A percentile compares a stretch with the other conserved stretches of the same genome.
Conservation (phyloP, 2,113 vertebrate species). For the Toxotes jaculatrix region DNA sequence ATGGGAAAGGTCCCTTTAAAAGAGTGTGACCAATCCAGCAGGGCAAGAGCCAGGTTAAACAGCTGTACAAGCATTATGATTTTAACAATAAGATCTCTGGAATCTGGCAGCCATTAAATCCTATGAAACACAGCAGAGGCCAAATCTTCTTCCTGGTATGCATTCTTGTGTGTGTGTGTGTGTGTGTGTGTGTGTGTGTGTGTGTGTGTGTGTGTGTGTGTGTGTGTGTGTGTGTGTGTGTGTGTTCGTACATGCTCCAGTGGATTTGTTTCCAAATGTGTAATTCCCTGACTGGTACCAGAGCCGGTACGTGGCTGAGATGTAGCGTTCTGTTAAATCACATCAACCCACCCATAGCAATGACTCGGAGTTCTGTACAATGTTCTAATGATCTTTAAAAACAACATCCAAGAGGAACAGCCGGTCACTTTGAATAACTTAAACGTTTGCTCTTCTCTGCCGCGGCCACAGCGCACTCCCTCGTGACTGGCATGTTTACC, state of each 20-base stretch:
- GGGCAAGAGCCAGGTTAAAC: slow-evolving; percentile 58
- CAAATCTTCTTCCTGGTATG: slow-evolving; percentile 32
- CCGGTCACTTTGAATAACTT: slow-evolving; percentile 60
- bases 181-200: slow-evolving; percentile 6
- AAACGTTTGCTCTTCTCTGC: slow-evolving; percentile 24
- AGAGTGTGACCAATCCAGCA: slow-evolving; percentile 68
- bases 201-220: slow-evolving; percentile 8
- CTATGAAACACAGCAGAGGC: slow-evolving; percentile 47
- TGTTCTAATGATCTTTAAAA: slow-evolving; percentile 58
- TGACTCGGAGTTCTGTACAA: slow-evolving; percentile 12
- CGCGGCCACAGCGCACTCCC: slow-evolving; percentile 43
- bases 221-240: slow-evolving; percentile 10
- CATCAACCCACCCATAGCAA: slow-evolving; percentile 48
- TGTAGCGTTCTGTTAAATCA: slow-evolving; percentile 40
- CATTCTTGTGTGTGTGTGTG: background rate
- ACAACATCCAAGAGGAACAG: slow-evolving; percentile 59
- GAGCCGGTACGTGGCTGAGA: slow-evolving; percentile 47
- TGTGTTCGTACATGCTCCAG: slow-evolving; percentile 27
- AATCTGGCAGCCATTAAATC: slow-evolving; percentile 59
- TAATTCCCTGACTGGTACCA: slow-evolving; percentile 50
- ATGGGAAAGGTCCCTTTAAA: slow-evolving; percentile 67
- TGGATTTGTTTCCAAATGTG: slow-evolving; percentile 59
- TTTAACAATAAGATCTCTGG: slow-evolving; percentile 68
- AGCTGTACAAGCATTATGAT: slow-evolving; percentile 74
- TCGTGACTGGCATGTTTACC: slow-evolving; percentile 84